Conservation (phyloP, 2,113 vertebrate genomes). For the Camelus bactrianus region DNA sequence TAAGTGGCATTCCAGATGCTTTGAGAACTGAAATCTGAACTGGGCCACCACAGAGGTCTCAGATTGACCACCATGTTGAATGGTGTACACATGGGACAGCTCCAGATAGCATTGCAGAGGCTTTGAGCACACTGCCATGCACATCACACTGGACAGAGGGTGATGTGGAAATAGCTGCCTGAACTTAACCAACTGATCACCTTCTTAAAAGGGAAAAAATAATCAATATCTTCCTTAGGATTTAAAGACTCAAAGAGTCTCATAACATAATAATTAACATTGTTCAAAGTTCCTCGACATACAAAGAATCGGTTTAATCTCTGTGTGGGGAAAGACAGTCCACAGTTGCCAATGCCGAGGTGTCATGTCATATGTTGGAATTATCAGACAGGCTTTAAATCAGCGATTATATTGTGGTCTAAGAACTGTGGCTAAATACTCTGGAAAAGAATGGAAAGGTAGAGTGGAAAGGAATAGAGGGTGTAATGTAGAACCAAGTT, state of each 20-base stretch:
- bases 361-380: neutral
- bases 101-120: neutral
- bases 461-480: neutral
- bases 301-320: neutral
- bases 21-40: neutral
- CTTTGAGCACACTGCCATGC: neutral
- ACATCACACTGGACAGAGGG: neutral
- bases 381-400: constrained; percentile 19
- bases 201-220: neutral
- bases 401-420: neutral
- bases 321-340: neutral
- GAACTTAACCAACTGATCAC: neutral
- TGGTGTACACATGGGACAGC: neutral
- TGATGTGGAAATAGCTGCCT: neutral
- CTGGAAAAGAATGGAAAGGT: neutral
- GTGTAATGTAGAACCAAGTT: neutral
- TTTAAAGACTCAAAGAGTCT: neutral
- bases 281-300: neutral
- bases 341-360: neutral
- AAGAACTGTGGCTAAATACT: neutral
- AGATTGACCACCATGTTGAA: neutral
- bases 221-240: neutral
- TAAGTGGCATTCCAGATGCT: neutral
- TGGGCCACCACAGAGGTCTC: neutral
- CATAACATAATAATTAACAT: neutral